A percentile compares a stretch with the other conserved stretches of the same genome.
phyloP scores from a whole-genome alignment of 2,888 invertebrate species.

The Conus canariensis region DNA sequence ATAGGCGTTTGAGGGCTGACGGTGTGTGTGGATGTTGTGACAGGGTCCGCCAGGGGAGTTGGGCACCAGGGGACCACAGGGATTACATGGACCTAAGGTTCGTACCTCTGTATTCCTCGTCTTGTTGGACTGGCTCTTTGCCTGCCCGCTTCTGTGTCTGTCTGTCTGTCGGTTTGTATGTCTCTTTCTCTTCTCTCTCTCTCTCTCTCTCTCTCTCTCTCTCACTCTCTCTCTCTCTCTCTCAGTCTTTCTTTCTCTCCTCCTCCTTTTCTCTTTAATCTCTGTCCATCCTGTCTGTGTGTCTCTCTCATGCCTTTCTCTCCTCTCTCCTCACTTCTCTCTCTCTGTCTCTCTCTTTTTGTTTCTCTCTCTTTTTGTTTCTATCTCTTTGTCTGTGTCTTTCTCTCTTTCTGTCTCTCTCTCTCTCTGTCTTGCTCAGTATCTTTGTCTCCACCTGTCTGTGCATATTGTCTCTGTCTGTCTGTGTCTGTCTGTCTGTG shows the following conservation, averaged over 20 bases:
- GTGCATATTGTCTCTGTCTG: too few relatives aligned
- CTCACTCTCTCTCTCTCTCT: not conserved
- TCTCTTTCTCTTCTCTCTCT: not conserved
- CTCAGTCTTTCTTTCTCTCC: not conserved
- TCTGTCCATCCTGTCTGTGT: not conserved
- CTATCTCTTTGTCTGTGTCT: not conserved
- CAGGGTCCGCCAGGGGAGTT: conserved; percentile 85
- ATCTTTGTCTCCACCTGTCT: too few relatives aligned
- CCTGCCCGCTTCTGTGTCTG: not conserved
- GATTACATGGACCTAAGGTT: conserved; percentile 67
- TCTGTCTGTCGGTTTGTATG: not conserved
- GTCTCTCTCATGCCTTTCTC: not conserved
- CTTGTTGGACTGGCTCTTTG: not conserved
- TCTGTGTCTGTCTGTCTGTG: too few relatives aligned
- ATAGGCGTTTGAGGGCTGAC: too few relatives aligned
- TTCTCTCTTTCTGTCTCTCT: not conserved
- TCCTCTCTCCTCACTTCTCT: not conserved
- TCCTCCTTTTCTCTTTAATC: not conserved
- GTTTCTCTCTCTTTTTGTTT: too few relatives aligned
- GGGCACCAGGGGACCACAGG: conserved; percentile 70
- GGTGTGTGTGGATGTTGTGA: not conserved
- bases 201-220: not conserved
- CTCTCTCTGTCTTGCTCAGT: too few relatives aligned
- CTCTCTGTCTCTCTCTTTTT: not conserved
- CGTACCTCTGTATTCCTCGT: not conserved